phyloP scores from a whole-genome alignment of 1,140 invertebrate genomes.

The Magallana ariakensis region DNA sequence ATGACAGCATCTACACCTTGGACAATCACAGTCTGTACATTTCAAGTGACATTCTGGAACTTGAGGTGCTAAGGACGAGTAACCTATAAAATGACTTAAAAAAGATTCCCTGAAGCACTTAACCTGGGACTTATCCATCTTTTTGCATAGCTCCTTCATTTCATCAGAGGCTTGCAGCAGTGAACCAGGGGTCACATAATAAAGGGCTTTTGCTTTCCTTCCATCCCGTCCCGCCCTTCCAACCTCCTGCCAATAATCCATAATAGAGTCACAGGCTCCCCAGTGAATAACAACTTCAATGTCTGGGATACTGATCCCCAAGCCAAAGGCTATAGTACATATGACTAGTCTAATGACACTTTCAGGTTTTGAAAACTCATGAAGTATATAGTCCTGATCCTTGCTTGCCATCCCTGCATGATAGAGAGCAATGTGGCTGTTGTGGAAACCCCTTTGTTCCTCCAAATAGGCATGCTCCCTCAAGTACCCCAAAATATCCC shows the following conservation, averaged over 20 bases:
- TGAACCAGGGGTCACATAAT: not conserved
- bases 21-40: constrained; percentile 42
- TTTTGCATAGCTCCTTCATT: not conserved
- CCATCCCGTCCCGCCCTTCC: constrained; percentile 47
- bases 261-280: constrained; percentile 39
- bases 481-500: constrained; percentile 25
- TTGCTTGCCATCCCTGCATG: not conserved
- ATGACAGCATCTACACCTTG: constrained; percentile 29
- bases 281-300: constrained; percentile 34
- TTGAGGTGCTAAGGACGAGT: not conserved
- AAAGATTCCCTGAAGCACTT: constrained; percentile 23
- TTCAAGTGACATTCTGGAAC: not conserved
- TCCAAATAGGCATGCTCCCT: constrained; percentile 14
- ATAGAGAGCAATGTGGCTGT: not conserved
- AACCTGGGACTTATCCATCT: not conserved
- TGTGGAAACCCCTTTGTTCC: not conserved
- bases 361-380: constrained; percentile 32
- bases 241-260: constrained; percentile 47
- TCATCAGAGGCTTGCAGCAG: constrained; percentile 33
- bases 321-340: constrained; percentile 35
- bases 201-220: constrained; percentile 2
- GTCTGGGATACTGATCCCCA: constrained; percentile 39
- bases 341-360: constrained; percentile 30
- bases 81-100: not conserved
- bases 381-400: constrained; percentile 13